Evolutionary conservation across 2,113 vertebrate genomes (phyloP), one percentile per base, ranked within the genome.

Genomic region (Apteryx owenii): DNA sequence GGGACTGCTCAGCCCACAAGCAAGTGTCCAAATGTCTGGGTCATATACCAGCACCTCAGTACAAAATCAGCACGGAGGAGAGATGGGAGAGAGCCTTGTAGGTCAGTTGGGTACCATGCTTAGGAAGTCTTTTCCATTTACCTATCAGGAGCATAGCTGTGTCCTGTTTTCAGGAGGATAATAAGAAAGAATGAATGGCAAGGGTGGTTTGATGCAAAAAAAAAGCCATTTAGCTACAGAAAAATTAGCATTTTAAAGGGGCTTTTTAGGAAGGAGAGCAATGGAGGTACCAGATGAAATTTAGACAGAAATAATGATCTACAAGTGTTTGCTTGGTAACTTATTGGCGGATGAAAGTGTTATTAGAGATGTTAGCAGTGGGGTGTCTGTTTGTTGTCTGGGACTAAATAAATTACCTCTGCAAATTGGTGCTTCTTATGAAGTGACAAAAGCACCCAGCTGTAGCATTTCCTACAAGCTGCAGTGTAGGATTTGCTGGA

Each of bases 381-480:
- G 42, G 15, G 51, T 69, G 44, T 90, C 78, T 92, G 46, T 60
- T 72, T 90, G 72, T 71, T 89, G 85, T 69, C 77, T 73, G 73
- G 51, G 28, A 81, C 38, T 90, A 88, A 89, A 88, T 81, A 88
- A 93, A 96, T 82, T 42, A 77, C 78, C 31, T 93, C 48, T 88
- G 50, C n/a, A 93, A 72, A 38, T 36, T 7, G 25, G 71, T 61
- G 78, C 44, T 93, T 77, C 53, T 66, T 61, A 31, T 50, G 54
- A 83, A 93, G 91, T 70, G 87, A 81, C 56, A 97, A 91, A 96
- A 82, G 53, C 70, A 64, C 36, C 20, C 77, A 96, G 83, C 85
- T 51, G 85, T 31, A 87, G 20, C 33, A 22, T 77, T 94, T 96
- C 71, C 80, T 88, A 90, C 64, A 48, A 80, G 54, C 12, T 71